Conservation (phyloP, 2,888 invertebrate genomes). For the Cephus nigrinus region DNA sequence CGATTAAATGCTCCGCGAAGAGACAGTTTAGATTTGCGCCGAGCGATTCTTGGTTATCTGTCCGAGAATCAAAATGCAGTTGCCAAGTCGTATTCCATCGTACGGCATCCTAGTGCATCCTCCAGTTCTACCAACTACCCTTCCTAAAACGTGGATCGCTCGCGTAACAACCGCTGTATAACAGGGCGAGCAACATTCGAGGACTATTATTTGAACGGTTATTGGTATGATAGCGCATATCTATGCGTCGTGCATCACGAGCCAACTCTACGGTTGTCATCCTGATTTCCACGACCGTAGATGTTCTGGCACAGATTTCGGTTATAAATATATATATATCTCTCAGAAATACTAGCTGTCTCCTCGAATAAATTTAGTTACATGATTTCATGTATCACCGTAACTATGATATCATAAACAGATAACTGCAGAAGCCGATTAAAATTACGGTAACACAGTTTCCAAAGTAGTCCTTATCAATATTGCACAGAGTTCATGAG, state of each 20-base stretch:
- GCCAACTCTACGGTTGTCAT: slow-evolving; percentile 60
- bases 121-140: slow-evolving; percentile 6
- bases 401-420: not conserved
- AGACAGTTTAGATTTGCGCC: slow-evolving; percentile 19
- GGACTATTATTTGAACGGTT: slow-evolving; percentile 61
- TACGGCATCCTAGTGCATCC: not conserved
- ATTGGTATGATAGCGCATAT: slow-evolving; percentile 61
- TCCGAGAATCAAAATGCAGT: slow-evolving; percentile 43
- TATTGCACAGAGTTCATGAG: not conserved
- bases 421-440: not conserved
- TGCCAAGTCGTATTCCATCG: slow-evolving; percentile 43
- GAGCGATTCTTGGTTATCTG: slow-evolving; percentile 21
- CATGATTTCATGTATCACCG: not conserved
- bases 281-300: slow-evolving; percentile 39
- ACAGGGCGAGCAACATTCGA: slow-evolving; percentile 30
- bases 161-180: slow-evolving; percentile 19
- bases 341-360: slow-evolving; percentile 57
- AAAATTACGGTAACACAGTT: not conserved
- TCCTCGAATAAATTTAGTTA: slow-evolving; percentile 43
- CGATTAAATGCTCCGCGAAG: not conserved
- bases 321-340: slow-evolving; percentile 55
- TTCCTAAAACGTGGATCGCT: slow-evolving; percentile 13
- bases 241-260: slow-evolving; percentile 56
- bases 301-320: slow-evolving; percentile 31
- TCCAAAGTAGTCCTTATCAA: not conserved